Conservation (phyloP, 2,797 vertebrate genomes). For the Ciconia nigra region DNA sequence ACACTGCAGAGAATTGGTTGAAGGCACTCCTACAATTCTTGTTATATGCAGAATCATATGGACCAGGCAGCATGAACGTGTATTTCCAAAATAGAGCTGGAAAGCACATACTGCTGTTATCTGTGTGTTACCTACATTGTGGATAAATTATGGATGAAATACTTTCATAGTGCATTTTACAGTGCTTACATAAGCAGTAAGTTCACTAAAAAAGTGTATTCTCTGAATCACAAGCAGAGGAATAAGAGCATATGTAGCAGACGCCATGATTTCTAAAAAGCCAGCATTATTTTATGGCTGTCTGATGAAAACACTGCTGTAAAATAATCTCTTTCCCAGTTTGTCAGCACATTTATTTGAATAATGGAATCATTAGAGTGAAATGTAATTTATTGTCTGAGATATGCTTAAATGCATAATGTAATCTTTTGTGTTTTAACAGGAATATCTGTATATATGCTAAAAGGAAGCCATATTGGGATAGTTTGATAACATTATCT, state of each 20-base stretch:
- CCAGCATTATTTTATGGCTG: background rate
- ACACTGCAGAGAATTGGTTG: background rate
- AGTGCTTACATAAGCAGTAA: background rate
- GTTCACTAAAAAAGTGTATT: background rate
- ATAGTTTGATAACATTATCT: background rate
- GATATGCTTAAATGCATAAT: conserved; percentile 20
- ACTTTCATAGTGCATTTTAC: background rate
- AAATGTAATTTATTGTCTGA: conserved; percentile 46
- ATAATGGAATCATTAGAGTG: conserved; percentile 40
- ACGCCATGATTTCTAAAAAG: background rate
- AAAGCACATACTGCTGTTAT: background rate
- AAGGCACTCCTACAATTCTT: background rate
- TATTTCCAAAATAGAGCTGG: background rate
- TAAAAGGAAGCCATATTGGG: background rate
- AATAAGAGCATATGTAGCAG: background rate
- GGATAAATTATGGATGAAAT: background rate
- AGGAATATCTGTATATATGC: background rate
- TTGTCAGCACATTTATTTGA: conserved; percentile 52
- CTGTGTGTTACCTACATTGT: background rate
- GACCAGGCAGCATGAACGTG: background rate
- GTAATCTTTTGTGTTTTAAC: background rate
- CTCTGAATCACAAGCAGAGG: background rate
- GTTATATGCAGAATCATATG: background rate
- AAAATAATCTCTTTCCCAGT: conserved; percentile 5
- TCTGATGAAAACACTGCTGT: background rate